A percentile compares a stretch with the other conserved stretches of the same genome.
These are phyloP conservation scores for Corythornis madagascariensis DNA, from an alignment of 2,113 vertebrate genomes.

Conservation along the genomic window DNA sequence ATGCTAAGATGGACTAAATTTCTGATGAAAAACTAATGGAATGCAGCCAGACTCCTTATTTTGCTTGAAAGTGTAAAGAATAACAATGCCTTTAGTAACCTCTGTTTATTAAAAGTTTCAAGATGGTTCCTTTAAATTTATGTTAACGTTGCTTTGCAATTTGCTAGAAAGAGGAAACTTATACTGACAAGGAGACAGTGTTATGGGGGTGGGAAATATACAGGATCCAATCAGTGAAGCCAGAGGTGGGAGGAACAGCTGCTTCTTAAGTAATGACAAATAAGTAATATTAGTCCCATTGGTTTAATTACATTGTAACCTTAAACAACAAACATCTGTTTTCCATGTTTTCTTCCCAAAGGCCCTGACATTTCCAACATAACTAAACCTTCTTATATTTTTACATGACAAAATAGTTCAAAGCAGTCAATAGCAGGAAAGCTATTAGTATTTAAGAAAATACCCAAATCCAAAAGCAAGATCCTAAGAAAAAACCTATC, in stretches of 20 bases:
- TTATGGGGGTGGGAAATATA: neutral
- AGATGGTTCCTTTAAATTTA: neutral
- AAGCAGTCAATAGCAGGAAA: neutral
- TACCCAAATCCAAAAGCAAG: neutral
- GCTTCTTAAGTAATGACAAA: constrained; percentile 33
- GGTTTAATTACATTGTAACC: constrained; percentile 48
- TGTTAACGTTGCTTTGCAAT: neutral
- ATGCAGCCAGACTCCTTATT: neutral
- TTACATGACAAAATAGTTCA: neutral
- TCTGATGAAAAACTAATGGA: neutral
- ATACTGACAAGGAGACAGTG: neutral
- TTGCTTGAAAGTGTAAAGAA: neutral
- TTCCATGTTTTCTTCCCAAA: constrained; percentile 35
- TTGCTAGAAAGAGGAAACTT: neutral
- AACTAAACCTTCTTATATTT: neutral
- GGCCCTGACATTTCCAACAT: constrained; percentile 20
- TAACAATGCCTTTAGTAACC: neutral
- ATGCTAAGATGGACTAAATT: neutral
- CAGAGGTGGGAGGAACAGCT: constrained; percentile 19
- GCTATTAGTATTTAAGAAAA: neutral
- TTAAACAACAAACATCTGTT: constrained; percentile 66
- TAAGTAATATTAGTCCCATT: constrained; percentile 44
- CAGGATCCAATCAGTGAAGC: neutral
- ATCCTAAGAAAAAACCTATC: neutral
- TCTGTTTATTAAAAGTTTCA: neutral